Base-by-base conservation (phyloP, 2,113 vertebrate species). In the Baryphthengus martii region DNA sequence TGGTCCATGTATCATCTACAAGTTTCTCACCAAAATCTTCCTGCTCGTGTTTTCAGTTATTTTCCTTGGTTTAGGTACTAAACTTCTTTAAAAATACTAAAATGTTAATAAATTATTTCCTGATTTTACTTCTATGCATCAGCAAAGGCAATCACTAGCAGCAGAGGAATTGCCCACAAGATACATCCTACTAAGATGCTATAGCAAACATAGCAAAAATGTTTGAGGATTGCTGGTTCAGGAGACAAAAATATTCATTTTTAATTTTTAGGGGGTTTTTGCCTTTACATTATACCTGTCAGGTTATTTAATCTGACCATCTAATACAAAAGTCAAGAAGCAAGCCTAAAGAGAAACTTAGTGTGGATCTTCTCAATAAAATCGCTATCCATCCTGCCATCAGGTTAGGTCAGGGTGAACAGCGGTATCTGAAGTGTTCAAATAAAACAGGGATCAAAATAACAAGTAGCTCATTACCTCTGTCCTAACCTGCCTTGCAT, bases 401-500 rank as follows among this genome's bases (percentile, higher is more conserved):
- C 44, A 86, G 25, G 49, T 44, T 49, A 74, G 19, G 28, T 56
- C 44, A 65, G 56, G 56, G 81, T 29, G 16, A 65, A 28, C 19
- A 71, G 53, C 25, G 68, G 40, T 62, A 78, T 31, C 50, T 44
- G 24, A 73, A 61, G 44, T 17, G 26, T 73, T 85, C 70, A 92
- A 56, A 39, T 13, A 81, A 73, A 85, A 70, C 76, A 65, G 40
- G 78, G 90, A 70, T 70, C 44, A 39, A 86, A 80, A 28, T 53
- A 77, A 49, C 28, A 42, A 55, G 37, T 35, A 47, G 53, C 42
- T 62, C 28, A 78, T 73, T 10, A 76, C 20, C 24, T 81, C 95
- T 94, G 84, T 70, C 94, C 95, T 96, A 55, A 45, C 59, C 94
- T 94, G 63, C 53, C 77, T 75, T 37, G 80, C 89, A 58, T n/a